Evolutionary conservation across 2,797 vertebrate species (phyloP), one percentile per base, ranked within the genome.

Genomic region (Tarsius wallacei): DNA sequence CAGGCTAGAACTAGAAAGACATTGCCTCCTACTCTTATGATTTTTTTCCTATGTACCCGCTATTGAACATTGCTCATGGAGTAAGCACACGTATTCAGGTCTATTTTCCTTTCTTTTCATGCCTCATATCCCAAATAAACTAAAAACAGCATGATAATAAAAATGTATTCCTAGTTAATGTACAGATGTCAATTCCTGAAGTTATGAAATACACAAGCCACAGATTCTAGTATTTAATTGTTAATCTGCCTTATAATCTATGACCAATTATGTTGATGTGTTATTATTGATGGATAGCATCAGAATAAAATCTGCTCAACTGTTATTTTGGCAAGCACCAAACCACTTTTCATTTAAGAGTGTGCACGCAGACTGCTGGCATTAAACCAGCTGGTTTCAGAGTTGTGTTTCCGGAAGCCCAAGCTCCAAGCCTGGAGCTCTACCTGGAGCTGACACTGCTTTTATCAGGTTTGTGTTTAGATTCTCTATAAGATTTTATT

Each of bases 271-370:
- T 59, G 53, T 51, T 90, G 64, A 71, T 92, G 61, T 90, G 85
- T 91, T 95, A 89, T 94, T 96, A 78, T 89, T 93, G 94, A 91
- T 49, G 76, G 76, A 33, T 31, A 76, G 31, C 57, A 93, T 84
- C 73, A 87, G 87, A 96, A 96, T 84, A 82, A 95, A 96, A 83
- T 36, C 61, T 33, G 14, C 49, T 92, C 83, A 2, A 85, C 11
- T 73, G 59, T 49, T 87, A 66, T 83, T 82, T 95, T 90, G 91
- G 68, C 61, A 85, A 91, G 74, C 2, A 7, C 36, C 9, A 68
- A 49, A 53, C 53, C 73, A 76, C 55, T 87, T 42, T 42, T 64
- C 74, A 57, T 59, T 68, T 36, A 83, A 82, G 78, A 95, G 47
- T 28, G 51, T 1, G 4, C 21, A 14, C 15, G 31, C 74, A 53